A percentile compares a stretch with the other conserved stretches of the same genome.
Evolutionary conservation across 1,140 invertebrate species (phyloP).

Genomic region (Oncopodura yosiiana): DNA sequence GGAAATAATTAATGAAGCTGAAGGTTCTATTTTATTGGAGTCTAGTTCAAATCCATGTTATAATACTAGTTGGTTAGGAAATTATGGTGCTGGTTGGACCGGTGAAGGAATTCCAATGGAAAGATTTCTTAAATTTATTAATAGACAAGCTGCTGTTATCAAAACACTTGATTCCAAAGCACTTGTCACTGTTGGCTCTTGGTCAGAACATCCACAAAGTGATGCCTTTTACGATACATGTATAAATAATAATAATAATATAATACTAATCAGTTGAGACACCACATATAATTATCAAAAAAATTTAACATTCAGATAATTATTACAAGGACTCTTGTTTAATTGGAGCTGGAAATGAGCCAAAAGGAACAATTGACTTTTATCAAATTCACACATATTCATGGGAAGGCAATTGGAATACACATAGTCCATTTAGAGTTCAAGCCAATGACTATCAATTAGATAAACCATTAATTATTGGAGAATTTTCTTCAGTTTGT

Average conservation of each 20-base stretch:
- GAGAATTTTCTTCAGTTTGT: conserved; percentile 39
- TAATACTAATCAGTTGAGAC: background rate
- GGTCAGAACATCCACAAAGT: conserved; percentile 38
- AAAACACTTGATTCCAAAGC: conserved; percentile 38
- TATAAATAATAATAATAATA: conserved; percentile 2
- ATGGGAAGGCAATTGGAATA: conserved; percentile 36
- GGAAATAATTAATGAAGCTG: conserved; percentile 43
- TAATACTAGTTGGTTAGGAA: conserved; percentile 36
- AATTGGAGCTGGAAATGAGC: conserved; percentile 37
- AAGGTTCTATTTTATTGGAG: conserved; percentile 38
- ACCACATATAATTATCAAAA: background rate
- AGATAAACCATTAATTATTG: conserved; percentile 41
- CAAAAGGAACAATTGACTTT: conserved; percentile 37
- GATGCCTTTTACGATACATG: conserved; percentile 38
- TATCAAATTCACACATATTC: conserved; percentile 41
- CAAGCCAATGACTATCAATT: conserved; percentile 36
- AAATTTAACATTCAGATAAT: conserved; percentile 33
- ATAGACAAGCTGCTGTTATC: conserved; percentile 41
- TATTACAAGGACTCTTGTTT: conserved; percentile 41
- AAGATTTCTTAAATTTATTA: conserved; percentile 38
- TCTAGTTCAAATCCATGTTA: conserved; percentile 38
- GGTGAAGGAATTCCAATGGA: conserved; percentile 22
- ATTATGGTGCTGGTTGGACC: conserved; percentile 40
- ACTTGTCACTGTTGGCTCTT: conserved; percentile 41
- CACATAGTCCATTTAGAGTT: conserved; percentile 39